phyloP scores from a whole-genome alignment of 2,797 vertebrate species.

The Lutra lutra region DNA sequence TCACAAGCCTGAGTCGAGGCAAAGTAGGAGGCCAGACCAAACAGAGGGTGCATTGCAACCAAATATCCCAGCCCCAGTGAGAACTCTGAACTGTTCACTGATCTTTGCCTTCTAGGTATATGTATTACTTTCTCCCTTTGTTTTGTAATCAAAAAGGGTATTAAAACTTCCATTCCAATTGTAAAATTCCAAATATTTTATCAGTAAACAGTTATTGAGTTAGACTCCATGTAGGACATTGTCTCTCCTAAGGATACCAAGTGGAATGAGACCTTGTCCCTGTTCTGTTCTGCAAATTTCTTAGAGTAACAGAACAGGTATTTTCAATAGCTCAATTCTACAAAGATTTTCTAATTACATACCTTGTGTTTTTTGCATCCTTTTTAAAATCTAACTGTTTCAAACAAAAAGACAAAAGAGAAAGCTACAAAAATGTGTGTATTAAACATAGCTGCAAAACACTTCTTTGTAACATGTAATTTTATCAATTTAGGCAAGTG shows the following conservation, averaged over 20 bases:
- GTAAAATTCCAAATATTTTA: constrained; percentile 18
- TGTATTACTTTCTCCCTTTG: background rate
- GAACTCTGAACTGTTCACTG: background rate
- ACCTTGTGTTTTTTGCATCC: background rate
- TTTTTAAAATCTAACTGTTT: constrained; percentile 36
- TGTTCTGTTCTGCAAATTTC: background rate
- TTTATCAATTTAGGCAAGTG: constrained; percentile 54
- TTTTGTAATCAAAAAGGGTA: background rate
- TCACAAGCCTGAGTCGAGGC: background rate
- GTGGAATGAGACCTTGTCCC: background rate
- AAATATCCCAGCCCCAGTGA: background rate
- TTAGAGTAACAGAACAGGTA: background rate
- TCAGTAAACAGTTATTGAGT: background rate
- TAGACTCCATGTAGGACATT: background rate
- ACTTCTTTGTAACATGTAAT: background rate
- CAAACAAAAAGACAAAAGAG: constrained; percentile 6
- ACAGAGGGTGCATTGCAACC: background rate
- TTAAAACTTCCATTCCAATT: constrained; percentile 4
- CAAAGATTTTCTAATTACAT: background rate
- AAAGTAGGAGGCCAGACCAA: background rate
- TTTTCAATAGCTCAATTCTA: constrained; percentile 9
- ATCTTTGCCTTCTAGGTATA: background rate
- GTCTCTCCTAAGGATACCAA: background rate
- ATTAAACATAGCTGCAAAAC: constrained; percentile 7
- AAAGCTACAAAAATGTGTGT: background rate